Conservation (phyloP, 2,113 vertebrate species). For the Lipophrys pholis region DNA sequence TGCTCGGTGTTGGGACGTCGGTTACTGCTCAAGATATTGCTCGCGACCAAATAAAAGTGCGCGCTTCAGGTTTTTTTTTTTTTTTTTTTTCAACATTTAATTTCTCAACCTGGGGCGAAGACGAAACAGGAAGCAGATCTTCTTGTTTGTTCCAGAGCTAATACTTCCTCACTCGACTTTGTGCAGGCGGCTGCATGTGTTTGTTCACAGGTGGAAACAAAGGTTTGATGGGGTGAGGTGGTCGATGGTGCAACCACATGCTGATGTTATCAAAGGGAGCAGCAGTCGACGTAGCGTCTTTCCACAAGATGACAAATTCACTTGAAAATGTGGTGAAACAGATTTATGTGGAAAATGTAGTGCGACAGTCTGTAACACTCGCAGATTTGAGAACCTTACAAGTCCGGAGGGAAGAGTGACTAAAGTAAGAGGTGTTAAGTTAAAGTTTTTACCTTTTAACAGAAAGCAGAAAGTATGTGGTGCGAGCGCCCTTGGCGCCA, state of each 20-base stretch:
- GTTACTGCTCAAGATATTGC: conserved; percentile 22
- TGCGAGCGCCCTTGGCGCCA: too few species aligned
- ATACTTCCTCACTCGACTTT: conserved; percentile 25
- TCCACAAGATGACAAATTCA: conserved; percentile 49
- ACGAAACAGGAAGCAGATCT: conserved; percentile 6
- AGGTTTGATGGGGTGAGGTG: conserved; percentile 47
- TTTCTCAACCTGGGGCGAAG: conserved; percentile 25
- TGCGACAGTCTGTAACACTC: too few species aligned
- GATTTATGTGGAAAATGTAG: conserved; percentile 40
- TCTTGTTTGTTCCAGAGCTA: neutral
- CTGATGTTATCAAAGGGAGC: conserved; percentile 45
- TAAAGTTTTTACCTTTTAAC: too few species aligned
- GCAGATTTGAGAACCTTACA: too few species aligned
- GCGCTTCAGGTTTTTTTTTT: conserved; percentile 31
- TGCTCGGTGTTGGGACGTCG: conserved; percentile 7
- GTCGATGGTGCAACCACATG: conserved; percentile 55
- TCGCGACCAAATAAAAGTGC: conserved; percentile 36
- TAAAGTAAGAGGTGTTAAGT: too few species aligned
- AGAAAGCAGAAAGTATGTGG: too few species aligned
- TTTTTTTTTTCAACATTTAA: neutral
- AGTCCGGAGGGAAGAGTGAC: too few species aligned
- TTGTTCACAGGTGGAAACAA: conserved; percentile 22
- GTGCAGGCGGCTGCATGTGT: too few species aligned
- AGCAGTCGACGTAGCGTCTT: conserved; percentile 42
- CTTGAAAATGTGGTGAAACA: conserved; percentile 47